Conservation (phyloP, 2,113 vertebrate genomes). For the rabbit (Oryctolagus cuniculus) region DNA sequence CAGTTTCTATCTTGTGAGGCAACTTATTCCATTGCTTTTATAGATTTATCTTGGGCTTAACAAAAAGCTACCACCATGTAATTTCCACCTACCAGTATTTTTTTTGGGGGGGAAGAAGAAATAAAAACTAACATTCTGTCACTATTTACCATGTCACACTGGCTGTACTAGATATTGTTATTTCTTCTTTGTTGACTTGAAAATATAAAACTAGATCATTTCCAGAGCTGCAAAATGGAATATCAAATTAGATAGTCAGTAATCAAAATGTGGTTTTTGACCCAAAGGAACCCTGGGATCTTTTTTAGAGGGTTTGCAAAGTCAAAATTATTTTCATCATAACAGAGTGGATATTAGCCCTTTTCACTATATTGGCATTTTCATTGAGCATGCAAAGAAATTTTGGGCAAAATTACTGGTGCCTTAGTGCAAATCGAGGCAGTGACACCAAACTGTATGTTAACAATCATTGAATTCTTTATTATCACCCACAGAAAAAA, state of each 20-base stretch:
- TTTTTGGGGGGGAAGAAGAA: conserved; percentile 50
- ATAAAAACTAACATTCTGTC: conserved; percentile 14
- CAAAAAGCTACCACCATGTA: conserved; percentile 38
- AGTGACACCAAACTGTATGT: not conserved
- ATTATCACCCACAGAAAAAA: not conserved
- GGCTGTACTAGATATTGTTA: not conserved
- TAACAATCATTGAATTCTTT: not conserved
- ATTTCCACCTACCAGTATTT: not conserved
- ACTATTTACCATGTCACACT: not conserved
- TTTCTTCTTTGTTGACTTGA: conserved; percentile 51
- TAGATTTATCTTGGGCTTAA: conserved; percentile 52
- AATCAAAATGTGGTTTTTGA: not conserved
- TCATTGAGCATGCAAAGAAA: not conserved
- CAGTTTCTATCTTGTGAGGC: conserved; percentile 38
- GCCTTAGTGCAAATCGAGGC: not conserved
- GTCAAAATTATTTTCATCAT: conserved; percentile 44
- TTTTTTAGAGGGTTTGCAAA: conserved; percentile 12
- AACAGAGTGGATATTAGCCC: not conserved
- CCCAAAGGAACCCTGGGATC: not conserved
- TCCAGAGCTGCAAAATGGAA: conserved; percentile 47
- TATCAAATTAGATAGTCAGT: conserved; percentile 16
- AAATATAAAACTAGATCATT: conserved; percentile 38
- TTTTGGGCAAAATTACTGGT: conserved; percentile 32
- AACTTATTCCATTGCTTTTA: conserved; percentile 56
- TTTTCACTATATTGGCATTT: conserved; percentile 24